phyloP scores from a whole-genome alignment of 2,888 invertebrate genomes.

The Frankliniella fusca region DNA sequence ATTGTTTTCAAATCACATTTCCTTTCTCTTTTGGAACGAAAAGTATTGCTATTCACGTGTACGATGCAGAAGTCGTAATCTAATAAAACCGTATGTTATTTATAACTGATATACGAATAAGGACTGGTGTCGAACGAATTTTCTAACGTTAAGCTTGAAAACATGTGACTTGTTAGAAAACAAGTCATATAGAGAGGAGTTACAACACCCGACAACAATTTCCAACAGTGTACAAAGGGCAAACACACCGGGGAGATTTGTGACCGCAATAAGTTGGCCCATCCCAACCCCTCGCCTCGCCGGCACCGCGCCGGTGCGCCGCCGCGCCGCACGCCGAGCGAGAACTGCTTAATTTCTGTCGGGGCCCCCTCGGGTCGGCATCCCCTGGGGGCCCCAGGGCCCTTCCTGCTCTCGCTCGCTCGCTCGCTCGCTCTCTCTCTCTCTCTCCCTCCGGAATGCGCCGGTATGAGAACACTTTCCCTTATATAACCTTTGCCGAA shows the following conservation, averaged over 20 bases:
- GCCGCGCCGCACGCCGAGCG: neutral
- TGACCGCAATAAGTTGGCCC: constrained; percentile 20
- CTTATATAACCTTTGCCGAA: no score
- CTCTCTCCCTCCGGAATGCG: no score
- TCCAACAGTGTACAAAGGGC: neutral
- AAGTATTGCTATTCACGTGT: no score
- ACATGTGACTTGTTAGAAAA: no score
- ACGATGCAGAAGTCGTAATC: no score
- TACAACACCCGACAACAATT: neutral
- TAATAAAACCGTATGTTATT: no score
- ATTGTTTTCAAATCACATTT: no score
- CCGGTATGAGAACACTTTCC: no score
- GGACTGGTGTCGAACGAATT: no score
- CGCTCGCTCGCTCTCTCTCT: neutral
- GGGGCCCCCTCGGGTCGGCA: neutral
- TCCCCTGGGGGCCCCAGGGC: neutral
- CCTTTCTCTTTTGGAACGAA: no score
- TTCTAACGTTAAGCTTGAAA: no score
- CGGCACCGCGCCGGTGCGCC: neutral
- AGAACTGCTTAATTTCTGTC: constrained; percentile 1
- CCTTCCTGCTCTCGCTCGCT: neutral
- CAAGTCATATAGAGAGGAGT: neutral
- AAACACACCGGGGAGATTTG: neutral
- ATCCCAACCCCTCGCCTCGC: neutral
- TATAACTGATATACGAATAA: no score